phyloP scores from a whole-genome alignment of 1,140 invertebrate species.

The Marisa cornuarietis region DNA sequence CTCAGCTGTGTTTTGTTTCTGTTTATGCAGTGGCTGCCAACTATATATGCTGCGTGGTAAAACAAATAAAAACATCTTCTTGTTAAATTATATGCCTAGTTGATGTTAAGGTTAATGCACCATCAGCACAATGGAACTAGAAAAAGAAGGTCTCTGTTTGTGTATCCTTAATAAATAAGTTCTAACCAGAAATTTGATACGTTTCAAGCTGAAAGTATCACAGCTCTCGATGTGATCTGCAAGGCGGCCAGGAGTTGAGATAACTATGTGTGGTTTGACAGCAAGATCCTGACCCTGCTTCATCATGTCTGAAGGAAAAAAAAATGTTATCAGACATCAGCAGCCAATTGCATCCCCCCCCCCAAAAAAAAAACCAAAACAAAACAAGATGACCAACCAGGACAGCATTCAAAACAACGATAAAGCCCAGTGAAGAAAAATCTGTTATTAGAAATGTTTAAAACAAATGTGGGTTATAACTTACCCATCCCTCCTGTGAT shows the following conservation, averaged over 20 bases:
- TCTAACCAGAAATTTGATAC: slow-evolving; percentile 64
- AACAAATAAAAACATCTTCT: not conserved
- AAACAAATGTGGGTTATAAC: not conserved
- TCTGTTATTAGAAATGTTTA: not conserved
- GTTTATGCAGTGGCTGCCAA: too few relatives aligned
- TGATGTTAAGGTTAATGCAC: not conserved
- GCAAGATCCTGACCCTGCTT: slow-evolving; percentile 60
- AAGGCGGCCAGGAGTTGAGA: slow-evolving; percentile 66
- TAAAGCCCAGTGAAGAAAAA: too few relatives aligned
- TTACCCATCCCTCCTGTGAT: slow-evolving; percentile 65
- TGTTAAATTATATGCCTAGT: not conserved
- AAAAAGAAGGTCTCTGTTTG: not conserved
- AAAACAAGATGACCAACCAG: too few relatives aligned
- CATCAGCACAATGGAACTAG: not conserved
- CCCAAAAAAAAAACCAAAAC: too few relatives aligned
- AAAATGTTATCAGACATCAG: not conserved
- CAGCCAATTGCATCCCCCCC: too few relatives aligned
- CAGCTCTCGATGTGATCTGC: slow-evolving; percentile 65
- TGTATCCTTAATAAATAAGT: not conserved
- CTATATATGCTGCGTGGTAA: too few relatives aligned
- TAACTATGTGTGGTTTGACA: slow-evolving; percentile 65
- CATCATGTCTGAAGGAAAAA: slow-evolving; percentile 58
- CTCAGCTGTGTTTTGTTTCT: too few relatives aligned
- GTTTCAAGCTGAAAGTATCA: slow-evolving; percentile 62
- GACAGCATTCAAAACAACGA: too few relatives aligned